Evolutionary conservation across 2,797 vertebrate genomes (phyloP).

Genomic region (Echeneis naucrates): DNA sequence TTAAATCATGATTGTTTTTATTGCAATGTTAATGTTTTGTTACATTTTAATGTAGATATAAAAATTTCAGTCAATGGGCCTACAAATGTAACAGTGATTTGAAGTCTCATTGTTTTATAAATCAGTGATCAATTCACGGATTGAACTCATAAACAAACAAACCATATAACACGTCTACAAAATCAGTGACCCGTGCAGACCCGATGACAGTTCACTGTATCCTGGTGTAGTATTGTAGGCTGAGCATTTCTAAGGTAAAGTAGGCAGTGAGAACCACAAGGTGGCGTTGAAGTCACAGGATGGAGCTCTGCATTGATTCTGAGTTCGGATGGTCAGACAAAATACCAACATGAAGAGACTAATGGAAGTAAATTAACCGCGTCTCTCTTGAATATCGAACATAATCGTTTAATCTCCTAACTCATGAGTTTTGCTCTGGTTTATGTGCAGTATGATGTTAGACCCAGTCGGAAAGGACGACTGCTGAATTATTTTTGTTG

Average conservation of each 20-base stretch:
- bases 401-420: background rate
- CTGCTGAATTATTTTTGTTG: background rate
- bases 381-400: background rate
- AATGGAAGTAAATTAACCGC: background rate
- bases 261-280: conserved; percentile 34
- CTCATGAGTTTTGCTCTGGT: background rate
- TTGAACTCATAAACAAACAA: too few relatives aligned
- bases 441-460: background rate
- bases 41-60: background rate
- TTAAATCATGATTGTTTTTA: too few relatives aligned
- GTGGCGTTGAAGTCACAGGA: conserved; percentile 50
- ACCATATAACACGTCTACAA: background rate
- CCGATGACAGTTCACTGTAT: background rate
- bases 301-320: background rate
- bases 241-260: background rate
- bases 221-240: too few relatives aligned
- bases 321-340: background rate
- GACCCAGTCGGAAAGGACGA: background rate
- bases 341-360: background rate
- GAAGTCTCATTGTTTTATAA: too few relatives aligned
- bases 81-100: too few relatives aligned
- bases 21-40: background rate
- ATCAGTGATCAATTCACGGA: too few relatives aligned
- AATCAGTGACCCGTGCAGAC: background rate
- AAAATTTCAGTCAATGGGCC: background rate